phyloP scores from a whole-genome alignment of 2,113 vertebrate species.

The Hyperopisus bebe region DNA sequence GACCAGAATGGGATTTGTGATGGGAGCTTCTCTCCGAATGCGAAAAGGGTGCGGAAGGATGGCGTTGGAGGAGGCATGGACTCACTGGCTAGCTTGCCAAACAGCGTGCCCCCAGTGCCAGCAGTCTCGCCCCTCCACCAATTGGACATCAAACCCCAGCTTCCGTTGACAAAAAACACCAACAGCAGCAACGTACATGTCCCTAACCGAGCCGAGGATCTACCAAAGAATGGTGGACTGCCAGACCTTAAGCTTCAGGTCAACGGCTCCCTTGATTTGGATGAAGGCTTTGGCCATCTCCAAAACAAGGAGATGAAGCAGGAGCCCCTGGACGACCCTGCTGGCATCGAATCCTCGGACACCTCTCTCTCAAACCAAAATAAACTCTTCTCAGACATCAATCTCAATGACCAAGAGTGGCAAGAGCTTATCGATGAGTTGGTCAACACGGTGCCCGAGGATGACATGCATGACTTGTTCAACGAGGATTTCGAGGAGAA shows the following conservation, averaged over 20 bases:
- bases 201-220: constrained; percentile 63
- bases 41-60: constrained; percentile 84
- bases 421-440: constrained; percentile 95
- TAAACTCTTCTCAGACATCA: constrained; percentile 97
- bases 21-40: constrained; percentile 80
- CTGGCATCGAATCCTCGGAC: constrained; percentile 87
- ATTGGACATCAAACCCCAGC: constrained; percentile 87
- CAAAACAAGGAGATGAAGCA: constrained; percentile 82
- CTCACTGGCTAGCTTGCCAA: constrained; percentile 70
- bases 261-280: constrained; percentile 81
- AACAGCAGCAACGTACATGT: constrained; percentile 59
- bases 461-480: constrained; percentile 96
- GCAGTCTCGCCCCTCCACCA: constrained; percentile 85
- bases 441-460: constrained; percentile 93
- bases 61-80: constrained; percentile 66
- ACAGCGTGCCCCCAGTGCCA: constrained; percentile 61
- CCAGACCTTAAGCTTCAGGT: constrained; percentile 72
- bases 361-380: constrained; percentile 95
- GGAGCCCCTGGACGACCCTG: constrained; percentile 82
- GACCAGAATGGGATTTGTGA: constrained; percentile 94
- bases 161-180: constrained; percentile 70
- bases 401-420: constrained; percentile 97
- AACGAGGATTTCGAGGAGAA: constrained; percentile 97
- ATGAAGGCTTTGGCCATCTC: constrained; percentile 81
- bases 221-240: constrained; percentile 80